phyloP scores from a whole-genome alignment of 2,113 vertebrate species.

The Strix uralensis region DNA sequence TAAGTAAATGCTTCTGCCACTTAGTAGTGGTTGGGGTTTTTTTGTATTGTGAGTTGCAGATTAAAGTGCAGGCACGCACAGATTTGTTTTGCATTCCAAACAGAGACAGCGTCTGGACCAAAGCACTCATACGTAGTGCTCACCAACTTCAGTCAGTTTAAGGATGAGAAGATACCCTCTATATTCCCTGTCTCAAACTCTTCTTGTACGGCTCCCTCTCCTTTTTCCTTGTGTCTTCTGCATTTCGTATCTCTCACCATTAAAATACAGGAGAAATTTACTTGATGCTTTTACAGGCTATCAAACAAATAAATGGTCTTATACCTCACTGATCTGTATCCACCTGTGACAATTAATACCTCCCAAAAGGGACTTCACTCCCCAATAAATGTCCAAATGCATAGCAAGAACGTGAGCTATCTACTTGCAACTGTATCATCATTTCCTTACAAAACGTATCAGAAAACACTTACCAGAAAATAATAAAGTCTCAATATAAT shows the following conservation, averaged over 20 bases:
- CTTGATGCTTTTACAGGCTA: neutral
- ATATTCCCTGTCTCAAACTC: neutral
- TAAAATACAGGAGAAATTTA: constrained; percentile 20
- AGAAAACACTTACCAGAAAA: neutral
- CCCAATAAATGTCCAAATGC: neutral
- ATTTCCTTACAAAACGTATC: neutral
- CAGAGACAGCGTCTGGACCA: neutral
- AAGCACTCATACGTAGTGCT: neutral
- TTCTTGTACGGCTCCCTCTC: neutral
- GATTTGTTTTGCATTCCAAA: neutral
- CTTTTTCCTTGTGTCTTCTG: neutral
- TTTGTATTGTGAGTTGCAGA: neutral
- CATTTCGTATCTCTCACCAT: neutral
- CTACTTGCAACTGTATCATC: neutral
- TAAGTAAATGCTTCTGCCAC: constrained; percentile 39
- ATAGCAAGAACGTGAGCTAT: neutral
- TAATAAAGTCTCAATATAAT: neutral
- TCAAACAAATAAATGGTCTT: constrained; percentile 28
- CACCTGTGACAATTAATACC: constrained; percentile 5
- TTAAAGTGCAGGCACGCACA: neutral
- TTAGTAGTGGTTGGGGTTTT: neutral
- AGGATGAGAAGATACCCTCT: neutral
- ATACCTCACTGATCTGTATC: constrained; percentile 17
- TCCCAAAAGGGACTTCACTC: neutral
- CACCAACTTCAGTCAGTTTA: neutral